Base-by-base conservation (phyloP, 2,888 invertebrate species). In the Sclerodermus sp. region DNA sequence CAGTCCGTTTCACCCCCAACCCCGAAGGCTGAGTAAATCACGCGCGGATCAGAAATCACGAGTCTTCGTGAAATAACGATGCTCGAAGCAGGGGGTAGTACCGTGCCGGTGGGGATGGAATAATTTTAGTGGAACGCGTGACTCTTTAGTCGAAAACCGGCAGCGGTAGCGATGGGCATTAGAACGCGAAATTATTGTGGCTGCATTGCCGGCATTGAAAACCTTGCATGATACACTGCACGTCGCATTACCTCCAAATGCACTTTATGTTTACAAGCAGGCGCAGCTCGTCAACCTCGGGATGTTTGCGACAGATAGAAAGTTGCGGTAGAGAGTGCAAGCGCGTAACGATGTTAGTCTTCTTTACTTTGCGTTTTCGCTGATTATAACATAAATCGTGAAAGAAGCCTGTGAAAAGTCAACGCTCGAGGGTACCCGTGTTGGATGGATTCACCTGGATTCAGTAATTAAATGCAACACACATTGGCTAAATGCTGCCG, bases 371-470 rank as follows among this genome's bases (percentile, higher is more conserved):
- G 58, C 64, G 66, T 72, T 67, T 62, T 67, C 61, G 62, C 61
- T 71, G 71, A 73, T 72, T 72, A 72, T 71, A 64, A 67, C 66
- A 62, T 66, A 70, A 73, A 73, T 70, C 66, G 66, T 72, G 67
- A 69, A 71, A 70, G 68, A 70, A 69, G 62, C 62, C 43, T 54
- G 53, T 52, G 46, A 53, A 56, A 53, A 53, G 51, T 51, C 39
- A 56, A 58, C 59, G 61, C 62, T 58, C 56, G 57, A 55, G 47
- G 58, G 55, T 57, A 56, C 34, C 34, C 12, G 34, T 13, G n/a
- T 12, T 34, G 34, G 34, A 34, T 34, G 34, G 34, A 34, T 34
- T 13, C 34, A 12, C 34, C 12, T n/a, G 34, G 34, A 34, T 34
- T 13, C 34, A 13, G 34, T 34, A 34, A 34, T 34, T 34, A 34